Evolutionary conservation across 2,113 vertebrate genomes (phyloP), one percentile per base, ranked within the genome.

Genomic region (Murina feae): DNA sequence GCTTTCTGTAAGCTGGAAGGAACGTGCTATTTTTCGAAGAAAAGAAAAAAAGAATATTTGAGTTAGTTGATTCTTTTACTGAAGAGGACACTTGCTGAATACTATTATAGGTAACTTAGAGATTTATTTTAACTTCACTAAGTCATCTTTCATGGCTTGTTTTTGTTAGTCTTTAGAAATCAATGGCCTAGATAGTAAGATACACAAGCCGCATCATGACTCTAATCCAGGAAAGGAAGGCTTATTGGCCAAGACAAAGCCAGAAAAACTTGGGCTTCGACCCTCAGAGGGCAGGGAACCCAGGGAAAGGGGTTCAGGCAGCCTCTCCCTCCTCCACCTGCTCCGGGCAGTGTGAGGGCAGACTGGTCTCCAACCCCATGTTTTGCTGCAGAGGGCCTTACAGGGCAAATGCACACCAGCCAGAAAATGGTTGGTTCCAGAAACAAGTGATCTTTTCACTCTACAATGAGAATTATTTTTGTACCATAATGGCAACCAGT

Each of bases 91-190:
- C 6, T 93, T 66, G 37, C 66, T 82, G 35, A 76, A 72, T 63
- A 66, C 39, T 55, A 49, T 49, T 72, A 89, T 14, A 39, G 39
- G 82, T 72, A 2, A 53, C 47, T 10, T 76, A 42, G 60, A 39
- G 39, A 80, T 60, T 79, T 68, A 79, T 78, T 83, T 86, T 88
- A 76, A 58, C n/a, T 90, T 51, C 13, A 37, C 71, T 66, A 80
- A 76, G n/a, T 92, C 66, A 25, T 6, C 93, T n/a, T 49, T 82
- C 23, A 10, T 86, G 53, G 6, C 74, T 78, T 2, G n/a, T 53
- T 71, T 89, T 76, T 37, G 35, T 82, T 88, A 68, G 30, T 28
- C 81, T 88, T 72, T 78, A 69, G 25, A 86, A 51, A 32, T 65
- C 39, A n/a, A 3, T 47, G 42, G 3, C 17, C 58, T 9, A 60